Conservation (phyloP, 2,888 invertebrate species). For the Phaonia tiefii region DNA sequence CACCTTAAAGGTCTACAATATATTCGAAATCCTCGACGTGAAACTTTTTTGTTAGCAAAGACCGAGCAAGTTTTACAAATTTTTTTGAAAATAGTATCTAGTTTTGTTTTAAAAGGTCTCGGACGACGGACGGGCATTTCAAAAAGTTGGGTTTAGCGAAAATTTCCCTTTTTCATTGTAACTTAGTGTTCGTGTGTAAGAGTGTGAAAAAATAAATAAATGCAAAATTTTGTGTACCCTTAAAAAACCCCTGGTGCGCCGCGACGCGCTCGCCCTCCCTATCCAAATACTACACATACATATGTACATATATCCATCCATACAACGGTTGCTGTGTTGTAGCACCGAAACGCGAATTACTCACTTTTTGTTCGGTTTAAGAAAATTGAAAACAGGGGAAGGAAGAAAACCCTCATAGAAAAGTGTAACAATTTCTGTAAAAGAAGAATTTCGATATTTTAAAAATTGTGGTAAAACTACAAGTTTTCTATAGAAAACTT, state of each 20-base stretch:
- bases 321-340: background rate
- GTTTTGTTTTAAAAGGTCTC: slow-evolving; percentile 58
- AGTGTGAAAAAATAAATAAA: slow-evolving; percentile 59
- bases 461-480: no score
- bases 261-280: slow-evolving; percentile 63
- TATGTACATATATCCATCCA: no score
- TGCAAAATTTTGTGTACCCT: slow-evolving; percentile 76
- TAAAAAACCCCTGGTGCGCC: slow-evolving; percentile 69
- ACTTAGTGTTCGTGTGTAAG: slow-evolving; percentile 22
- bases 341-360: slow-evolving; percentile 21
- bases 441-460: slow-evolving; percentile 10
- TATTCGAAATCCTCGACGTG: slow-evolving; percentile 47
- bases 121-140: slow-evolving; percentile 33
- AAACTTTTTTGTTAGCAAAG: no score
- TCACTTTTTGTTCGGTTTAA: slow-evolving; percentile 6
- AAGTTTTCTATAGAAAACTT: no score
- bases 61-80: no score
- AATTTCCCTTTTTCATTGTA: slow-evolving; percentile 52
- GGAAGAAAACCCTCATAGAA: background rate
- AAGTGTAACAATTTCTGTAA: background rate
- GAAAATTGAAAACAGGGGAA: slow-evolving; percentile 14
- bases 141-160: slow-evolving; percentile 28
- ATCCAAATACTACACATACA: no score
- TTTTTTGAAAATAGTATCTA: no score
- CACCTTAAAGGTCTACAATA: background rate